phyloP scores from a whole-genome alignment of 2,113 vertebrate genomes.

The Mesembrinibis cayennensis region DNA sequence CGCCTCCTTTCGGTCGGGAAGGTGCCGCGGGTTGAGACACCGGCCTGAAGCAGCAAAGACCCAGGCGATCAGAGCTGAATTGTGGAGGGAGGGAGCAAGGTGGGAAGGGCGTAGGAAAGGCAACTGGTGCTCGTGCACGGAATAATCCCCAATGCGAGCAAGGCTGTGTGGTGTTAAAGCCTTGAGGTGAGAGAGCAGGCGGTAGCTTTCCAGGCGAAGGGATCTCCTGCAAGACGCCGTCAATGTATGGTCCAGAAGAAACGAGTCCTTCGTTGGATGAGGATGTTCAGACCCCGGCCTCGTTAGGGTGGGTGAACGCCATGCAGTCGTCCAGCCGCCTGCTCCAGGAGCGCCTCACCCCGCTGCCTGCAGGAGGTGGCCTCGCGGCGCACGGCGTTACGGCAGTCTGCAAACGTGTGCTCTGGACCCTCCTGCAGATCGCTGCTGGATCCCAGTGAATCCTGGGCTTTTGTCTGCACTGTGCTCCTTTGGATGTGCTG shows the following conservation, averaged over 20 bases:
- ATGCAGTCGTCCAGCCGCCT: accelerated
- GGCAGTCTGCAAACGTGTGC: accelerated
- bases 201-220: neutral
- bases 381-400: accelerated
- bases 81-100: neutral
- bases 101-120: neutral
- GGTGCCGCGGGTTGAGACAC: neutral
- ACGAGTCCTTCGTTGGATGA: accelerated
- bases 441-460: neutral
- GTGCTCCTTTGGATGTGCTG: neutral
- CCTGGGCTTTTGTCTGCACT: accelerated
- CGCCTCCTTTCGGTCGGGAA: neutral
- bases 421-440: neutral
- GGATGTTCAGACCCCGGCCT: neutral
- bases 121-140: accelerated
- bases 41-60: neutral
- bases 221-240: accelerated
- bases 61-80: neutral
- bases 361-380: neutral
- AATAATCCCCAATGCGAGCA: accelerated
- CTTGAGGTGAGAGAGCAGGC: neutral
- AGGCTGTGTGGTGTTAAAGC: no score
- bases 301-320: neutral
- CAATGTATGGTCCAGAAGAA: accelerated
- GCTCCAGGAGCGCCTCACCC: neutral